A percentile compares a stretch with the other conserved stretches of the same genome.
Conservation (phyloP, 2,797 vertebrate species). For the Cynopterus sphinx region DNA sequence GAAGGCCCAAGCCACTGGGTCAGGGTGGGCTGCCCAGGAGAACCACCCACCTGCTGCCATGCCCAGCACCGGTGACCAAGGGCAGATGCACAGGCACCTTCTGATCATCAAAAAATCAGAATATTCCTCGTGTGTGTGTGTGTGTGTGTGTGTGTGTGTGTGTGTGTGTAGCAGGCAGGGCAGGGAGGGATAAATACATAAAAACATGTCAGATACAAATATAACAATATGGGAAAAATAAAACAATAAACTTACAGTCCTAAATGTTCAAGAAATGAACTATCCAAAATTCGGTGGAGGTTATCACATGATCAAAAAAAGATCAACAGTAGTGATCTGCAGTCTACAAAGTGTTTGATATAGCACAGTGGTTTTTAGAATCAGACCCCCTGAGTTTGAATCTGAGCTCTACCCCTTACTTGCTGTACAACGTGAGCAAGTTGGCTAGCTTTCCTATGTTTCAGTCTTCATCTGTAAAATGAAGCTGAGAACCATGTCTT, state of each 20-base stretch:
- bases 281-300: not conserved
- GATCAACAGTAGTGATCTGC: not conserved
- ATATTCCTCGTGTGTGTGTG: not conserved
- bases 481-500: not conserved
- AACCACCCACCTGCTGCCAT: not conserved
- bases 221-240: not conserved
- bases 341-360: not conserved
- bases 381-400: not conserved
- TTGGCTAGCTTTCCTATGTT: not conserved
- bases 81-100: not conserved
- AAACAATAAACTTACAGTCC: slow-evolving; percentile 12
- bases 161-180: not conserved
- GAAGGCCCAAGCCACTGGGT: not conserved
- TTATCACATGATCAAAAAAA: not conserved
- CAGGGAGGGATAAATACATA: not conserved
- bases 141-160: no score
- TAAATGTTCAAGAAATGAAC: slow-evolving; percentile 47
- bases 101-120: not conserved
- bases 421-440: not conserved
- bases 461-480: not conserved
- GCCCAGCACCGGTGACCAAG: not conserved
- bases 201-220: slow-evolving; percentile 11
- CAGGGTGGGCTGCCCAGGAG: not conserved
- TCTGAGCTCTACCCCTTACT: not conserved
- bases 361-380: not conserved